Evolutionary conservation across 2,113 vertebrate genomes (phyloP).

Genomic region (Clarias magur): DNA sequence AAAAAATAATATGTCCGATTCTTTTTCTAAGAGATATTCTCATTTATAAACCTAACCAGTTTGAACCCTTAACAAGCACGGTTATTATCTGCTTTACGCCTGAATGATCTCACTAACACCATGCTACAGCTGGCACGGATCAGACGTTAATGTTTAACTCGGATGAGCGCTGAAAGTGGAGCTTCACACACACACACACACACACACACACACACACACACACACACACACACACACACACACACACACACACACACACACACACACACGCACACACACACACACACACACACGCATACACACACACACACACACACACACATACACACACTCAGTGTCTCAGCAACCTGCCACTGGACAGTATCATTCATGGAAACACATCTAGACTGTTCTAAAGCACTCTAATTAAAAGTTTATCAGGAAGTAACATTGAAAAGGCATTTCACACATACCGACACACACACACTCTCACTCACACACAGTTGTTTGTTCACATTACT

Average conservation of each 20-base stretch:
- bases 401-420: constrained; percentile 24
- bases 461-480: constrained; percentile 29
- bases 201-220: background rate
- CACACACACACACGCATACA: background rate
- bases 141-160: constrained; percentile 18
- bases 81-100: background rate
- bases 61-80: background rate
- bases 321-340: background rate
- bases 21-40: background rate
- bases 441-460: background rate
- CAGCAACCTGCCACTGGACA: background rate
- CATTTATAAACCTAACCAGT: background rate
- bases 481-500: background rate
- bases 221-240: background rate
- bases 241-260: background rate
- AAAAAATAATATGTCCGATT: too few species aligned
- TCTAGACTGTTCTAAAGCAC: constrained; percentile 22
- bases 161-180: background rate
- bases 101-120: background rate
- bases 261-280: background rate
- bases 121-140: background rate
- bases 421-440: background rate
- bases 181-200: background rate
- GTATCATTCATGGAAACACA: background rate
- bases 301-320: background rate